These are phyloP conservation scores for Tyrannus savana DNA, from an alignment of 2,113 vertebrate genomes.

Conservation along the genomic window DNA sequence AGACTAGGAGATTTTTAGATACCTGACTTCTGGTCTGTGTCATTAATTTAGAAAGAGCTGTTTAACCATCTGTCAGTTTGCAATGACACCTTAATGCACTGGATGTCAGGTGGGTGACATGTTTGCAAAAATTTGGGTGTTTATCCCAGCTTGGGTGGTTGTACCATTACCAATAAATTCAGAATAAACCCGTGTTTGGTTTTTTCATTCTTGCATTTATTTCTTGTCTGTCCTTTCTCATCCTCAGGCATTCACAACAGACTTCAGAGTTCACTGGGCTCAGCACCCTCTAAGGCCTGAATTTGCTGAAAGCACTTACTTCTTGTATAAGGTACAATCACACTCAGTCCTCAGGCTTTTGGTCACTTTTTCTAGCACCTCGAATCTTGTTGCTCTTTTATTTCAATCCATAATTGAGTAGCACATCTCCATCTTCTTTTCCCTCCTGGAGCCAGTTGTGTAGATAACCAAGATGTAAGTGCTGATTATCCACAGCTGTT, in stretches of 20 bases:
- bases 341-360: background rate
- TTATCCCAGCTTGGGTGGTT: background rate
- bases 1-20: background rate
- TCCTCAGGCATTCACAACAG: conserved; percentile 95
- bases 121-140: background rate
- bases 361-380: background rate
- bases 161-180: background rate
- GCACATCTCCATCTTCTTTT: background rate
- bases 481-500: background rate
- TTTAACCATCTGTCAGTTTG: background rate
- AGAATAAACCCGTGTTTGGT: background rate
- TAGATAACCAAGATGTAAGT: background rate
- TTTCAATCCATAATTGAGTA: background rate
- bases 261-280: conserved; percentile 98
- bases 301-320: conserved; percentile 99
- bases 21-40: background rate
- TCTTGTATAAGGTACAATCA: conserved; percentile 92
- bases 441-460: background rate
- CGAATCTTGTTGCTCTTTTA: background rate
- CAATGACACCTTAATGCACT: background rate
- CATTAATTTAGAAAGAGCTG: background rate
- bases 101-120: background rate
- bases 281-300: conserved; percentile 97
- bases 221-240: background rate
- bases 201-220: background rate